A percentile compares a stretch with the other conserved stretches of the same genome.
phyloP scores from a whole-genome alignment of 2,113 vertebrate genomes.

The Athene cunicularia region DNA sequence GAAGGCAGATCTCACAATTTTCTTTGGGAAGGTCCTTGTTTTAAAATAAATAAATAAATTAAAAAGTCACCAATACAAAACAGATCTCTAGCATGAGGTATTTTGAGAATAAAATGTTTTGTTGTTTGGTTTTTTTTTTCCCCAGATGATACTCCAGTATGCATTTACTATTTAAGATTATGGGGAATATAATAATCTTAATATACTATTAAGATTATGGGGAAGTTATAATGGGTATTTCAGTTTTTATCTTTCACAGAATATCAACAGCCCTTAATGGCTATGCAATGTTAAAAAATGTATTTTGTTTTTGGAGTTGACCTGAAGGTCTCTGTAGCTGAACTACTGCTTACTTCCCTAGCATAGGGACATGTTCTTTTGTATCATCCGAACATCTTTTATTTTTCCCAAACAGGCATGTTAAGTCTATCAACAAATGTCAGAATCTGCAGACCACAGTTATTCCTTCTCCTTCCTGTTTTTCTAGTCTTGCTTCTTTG shows the following conservation, averaged over 20 bases:
- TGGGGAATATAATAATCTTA: too few relatives aligned
- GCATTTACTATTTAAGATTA: background rate
- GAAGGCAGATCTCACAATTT: background rate
- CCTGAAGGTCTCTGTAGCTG: background rate
- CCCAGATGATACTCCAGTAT: background rate
- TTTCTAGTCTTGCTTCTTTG: background rate
- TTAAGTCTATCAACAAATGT: background rate
- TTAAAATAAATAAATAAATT: background rate
- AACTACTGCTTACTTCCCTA: background rate
- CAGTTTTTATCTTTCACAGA: background rate
- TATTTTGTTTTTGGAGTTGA: background rate
- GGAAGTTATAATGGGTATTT: background rate
- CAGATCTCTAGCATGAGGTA: background rate
- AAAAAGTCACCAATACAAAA: background rate
- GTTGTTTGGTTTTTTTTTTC: background rate
- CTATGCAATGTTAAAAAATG: background rate
- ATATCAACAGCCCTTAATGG: background rate
- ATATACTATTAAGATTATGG: too few relatives aligned
- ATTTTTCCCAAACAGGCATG: background rate
- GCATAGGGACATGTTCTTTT: background rate
- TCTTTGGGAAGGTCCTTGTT: background rate
- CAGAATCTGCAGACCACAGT: background rate
- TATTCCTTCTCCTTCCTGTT: background rate
- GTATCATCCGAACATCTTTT: fast-evolving
- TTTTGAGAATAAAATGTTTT: background rate